A percentile compares a stretch with the other conserved stretches of the same genome.
These are phyloP conservation scores for Rhabditophanes sp. DNA, from an alignment of 2,888 invertebrate species.

Conservation along the genomic window DNA sequence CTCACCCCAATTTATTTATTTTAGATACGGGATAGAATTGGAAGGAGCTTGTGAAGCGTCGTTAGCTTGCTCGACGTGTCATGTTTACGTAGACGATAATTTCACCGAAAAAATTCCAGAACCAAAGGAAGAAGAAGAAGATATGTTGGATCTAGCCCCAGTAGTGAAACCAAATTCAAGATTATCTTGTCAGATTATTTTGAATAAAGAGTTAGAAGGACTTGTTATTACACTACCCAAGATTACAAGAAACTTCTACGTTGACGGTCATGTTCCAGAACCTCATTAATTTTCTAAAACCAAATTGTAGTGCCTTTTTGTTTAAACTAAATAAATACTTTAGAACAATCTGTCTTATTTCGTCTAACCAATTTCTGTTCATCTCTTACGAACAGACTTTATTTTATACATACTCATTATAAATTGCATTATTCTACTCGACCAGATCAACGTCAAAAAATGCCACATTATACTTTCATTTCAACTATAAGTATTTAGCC, in stretches of 20 bases:
- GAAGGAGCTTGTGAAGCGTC: conserved; percentile 98
- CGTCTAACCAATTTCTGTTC: too few relatives aligned
- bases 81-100: conserved; percentile 70
- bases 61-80: conserved; percentile 91
- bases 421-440: too few relatives aligned
- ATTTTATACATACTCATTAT: too few relatives aligned
- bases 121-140: conserved; percentile 77
- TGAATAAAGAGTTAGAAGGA: conserved; percentile 73
- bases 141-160: conserved; percentile 73
- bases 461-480: too few relatives aligned
- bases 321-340: too few relatives aligned
- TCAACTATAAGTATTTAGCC: too few relatives aligned
- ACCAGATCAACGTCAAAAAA: too few relatives aligned
- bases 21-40: conserved; percentile 70
- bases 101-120: conserved; percentile 60
- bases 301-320: too few relatives aligned
- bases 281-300: conserved; percentile 61
- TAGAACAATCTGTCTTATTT: too few relatives aligned
- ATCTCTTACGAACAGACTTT: too few relatives aligned
- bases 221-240: conserved; percentile 61
- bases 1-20: conserved; percentile 6
- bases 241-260: conserved; percentile 85
- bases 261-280: conserved; percentile 86
- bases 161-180: conserved; percentile 85
- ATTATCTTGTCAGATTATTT: conserved; percentile 76